Evolutionary conservation across 2,888 invertebrate genomes (phyloP).

Genomic region (Idaea straminata): DNA sequence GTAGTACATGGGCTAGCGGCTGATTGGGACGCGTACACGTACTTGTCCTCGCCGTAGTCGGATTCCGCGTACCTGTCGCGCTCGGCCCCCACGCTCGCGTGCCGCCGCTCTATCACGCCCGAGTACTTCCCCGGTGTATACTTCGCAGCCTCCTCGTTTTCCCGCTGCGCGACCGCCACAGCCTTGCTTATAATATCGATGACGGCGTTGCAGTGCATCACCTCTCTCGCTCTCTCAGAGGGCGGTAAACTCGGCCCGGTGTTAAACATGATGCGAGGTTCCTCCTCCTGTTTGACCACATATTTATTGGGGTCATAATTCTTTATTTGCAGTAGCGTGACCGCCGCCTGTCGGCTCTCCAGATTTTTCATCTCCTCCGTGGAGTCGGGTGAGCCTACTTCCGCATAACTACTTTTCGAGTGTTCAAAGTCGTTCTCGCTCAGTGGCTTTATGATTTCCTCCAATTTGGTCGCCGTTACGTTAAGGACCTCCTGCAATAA

Average conservation of each 20-base stretch:
- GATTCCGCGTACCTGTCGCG: constrained; percentile 48
- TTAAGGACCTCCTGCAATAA: constrained; percentile 76
- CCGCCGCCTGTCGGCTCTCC: constrained; percentile 76
- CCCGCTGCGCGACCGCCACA: constrained; percentile 74
- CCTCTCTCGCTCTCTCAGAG: constrained; percentile 75
- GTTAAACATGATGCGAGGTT: constrained; percentile 80
- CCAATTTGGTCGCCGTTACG: constrained; percentile 79
- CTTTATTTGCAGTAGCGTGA: constrained; percentile 74
- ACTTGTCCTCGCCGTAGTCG: constrained; percentile 64
- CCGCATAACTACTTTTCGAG: constrained; percentile 62
- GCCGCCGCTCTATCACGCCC: constrained; percentile 58
- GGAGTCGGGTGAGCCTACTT: constrained; percentile 73
- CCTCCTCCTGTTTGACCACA: constrained; percentile 65
- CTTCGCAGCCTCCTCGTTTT: constrained; percentile 70
- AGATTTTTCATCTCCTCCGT: constrained; percentile 78
- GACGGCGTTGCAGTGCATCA: constrained; percentile 76
- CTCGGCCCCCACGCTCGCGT: constrained; percentile 34
- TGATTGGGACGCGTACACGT: constrained; percentile 54
- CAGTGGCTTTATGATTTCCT: constrained; percentile 78
- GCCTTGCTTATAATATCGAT: constrained; percentile 77
- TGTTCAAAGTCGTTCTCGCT: constrained; percentile 55
- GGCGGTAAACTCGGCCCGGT: constrained; percentile 79
- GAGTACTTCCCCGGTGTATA: constrained; percentile 54
- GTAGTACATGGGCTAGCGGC: constrained; percentile 48
- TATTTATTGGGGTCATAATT: constrained; percentile 76